These are phyloP conservation scores for Pollenia amentaria DNA, from an alignment of 2,888 invertebrate genomes.

Conservation along the genomic window DNA sequence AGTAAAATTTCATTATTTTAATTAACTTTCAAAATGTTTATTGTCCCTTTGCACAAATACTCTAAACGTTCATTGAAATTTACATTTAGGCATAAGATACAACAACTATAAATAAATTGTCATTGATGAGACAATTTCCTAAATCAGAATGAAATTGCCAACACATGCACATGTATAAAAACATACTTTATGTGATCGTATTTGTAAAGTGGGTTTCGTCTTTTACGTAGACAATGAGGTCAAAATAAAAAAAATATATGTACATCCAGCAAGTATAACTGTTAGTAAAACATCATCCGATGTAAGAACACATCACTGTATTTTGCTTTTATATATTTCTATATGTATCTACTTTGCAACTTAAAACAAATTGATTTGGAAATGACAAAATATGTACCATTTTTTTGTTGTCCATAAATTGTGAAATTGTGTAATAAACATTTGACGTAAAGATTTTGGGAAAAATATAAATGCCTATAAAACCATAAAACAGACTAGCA, in stretches of 20 bases:
- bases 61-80: neutral
- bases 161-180: neutral
- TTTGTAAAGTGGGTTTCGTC: neutral
- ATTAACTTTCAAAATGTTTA: neutral
- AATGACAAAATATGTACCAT: slow-evolving; percentile 29
- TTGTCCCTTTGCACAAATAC: neutral
- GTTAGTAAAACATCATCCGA: neutral
- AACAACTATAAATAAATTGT: neutral
- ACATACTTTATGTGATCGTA: neutral
- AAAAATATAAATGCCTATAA: neutral
- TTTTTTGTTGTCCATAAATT: slow-evolving; percentile 4
- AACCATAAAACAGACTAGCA: neutral
- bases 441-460: neutral
- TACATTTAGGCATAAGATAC: neutral
- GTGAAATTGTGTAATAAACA: neutral
- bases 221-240: too few species aligned
- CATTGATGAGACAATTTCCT: slow-evolving; percentile 30
- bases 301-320: neutral
- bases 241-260: too few species aligned
- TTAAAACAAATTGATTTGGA: slow-evolving; percentile 36
- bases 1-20: neutral
- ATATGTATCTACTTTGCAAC: neutral
- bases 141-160: slow-evolving; percentile 23
- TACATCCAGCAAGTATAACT: too few species aligned
- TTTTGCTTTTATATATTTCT: neutral